These are phyloP conservation scores for Pyrgilauda ruficollis DNA, from an alignment of 2,113 vertebrate species.

Conservation along the genomic window DNA sequence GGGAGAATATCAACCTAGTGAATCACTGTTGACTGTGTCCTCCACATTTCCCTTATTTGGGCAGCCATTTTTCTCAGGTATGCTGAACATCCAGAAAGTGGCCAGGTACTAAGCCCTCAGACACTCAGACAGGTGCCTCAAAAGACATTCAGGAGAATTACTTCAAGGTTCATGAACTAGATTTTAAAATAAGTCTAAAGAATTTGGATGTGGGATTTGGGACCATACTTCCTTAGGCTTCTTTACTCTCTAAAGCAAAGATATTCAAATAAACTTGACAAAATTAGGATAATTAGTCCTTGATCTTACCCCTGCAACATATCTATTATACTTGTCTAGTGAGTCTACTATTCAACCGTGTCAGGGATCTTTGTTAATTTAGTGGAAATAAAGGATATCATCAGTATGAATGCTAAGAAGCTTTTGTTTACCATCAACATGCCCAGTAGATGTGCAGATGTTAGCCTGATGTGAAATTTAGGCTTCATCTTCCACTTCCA, in stretches of 20 bases:
- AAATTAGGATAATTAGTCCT: conserved; percentile 39
- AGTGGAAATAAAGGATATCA: not conserved
- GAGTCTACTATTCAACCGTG: not conserved
- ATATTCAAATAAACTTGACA: conserved; percentile 10
- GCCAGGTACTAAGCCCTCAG: not conserved
- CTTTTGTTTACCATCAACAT: not conserved
- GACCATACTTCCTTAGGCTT: not conserved
- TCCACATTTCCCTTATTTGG: conserved; percentile 21
- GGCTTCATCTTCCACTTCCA: not conserved
- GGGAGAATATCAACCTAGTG: conserved; percentile 11
- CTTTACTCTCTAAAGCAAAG: not conserved
- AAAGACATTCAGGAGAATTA: not conserved
- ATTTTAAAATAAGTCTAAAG: not conserved
- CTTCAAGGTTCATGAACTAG: not conserved
- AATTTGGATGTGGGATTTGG: conserved; percentile 12
- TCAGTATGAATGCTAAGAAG: not conserved
- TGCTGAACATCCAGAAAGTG: not conserved
- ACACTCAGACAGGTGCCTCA: conserved; percentile 7
- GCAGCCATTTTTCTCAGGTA: conserved; percentile 37
- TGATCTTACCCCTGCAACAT: conserved; percentile 22
- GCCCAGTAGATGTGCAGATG: not conserved
- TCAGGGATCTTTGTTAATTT: conserved; percentile 40
- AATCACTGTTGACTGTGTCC: conserved; percentile 27
- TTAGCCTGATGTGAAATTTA: not conserved
- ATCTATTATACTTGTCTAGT: not conserved